Conservation (phyloP, 2,113 vertebrate genomes). For the Muntiacus reevesi region DNA sequence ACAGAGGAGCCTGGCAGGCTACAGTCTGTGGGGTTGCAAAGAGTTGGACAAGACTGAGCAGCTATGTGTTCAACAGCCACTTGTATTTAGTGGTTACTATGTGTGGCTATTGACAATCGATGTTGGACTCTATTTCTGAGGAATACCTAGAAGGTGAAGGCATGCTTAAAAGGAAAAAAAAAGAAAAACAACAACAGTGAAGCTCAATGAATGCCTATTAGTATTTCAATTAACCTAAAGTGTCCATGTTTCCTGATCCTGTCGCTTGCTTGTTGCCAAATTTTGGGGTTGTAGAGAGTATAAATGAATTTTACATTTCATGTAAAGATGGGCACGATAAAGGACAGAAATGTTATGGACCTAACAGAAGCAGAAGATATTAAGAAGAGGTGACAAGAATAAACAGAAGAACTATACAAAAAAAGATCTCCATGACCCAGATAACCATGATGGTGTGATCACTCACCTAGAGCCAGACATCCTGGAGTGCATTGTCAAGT, state of each 20-base stretch:
- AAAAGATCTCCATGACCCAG: neutral
- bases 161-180: neutral
- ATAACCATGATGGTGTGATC: neutral
- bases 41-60: neutral
- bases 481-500: neutral
- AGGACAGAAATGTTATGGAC: neutral
- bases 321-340: neutral
- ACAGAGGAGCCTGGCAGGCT: neutral
- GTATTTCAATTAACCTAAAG: neutral
- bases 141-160: neutral
- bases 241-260: neutral
- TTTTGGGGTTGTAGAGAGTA: neutral
- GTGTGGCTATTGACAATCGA: neutral
- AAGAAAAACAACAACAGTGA: neutral
- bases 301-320: neutral
- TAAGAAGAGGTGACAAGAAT: neutral
- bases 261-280: neutral
- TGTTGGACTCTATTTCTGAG: neutral
- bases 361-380: neutral
- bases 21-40: neutral
- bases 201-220: neutral
- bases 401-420: neutral
- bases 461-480: neutral
- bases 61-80: neutral
- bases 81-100: neutral